Conservation (phyloP, 1,140 invertebrate species). For the Drosophila auraria region DNA sequence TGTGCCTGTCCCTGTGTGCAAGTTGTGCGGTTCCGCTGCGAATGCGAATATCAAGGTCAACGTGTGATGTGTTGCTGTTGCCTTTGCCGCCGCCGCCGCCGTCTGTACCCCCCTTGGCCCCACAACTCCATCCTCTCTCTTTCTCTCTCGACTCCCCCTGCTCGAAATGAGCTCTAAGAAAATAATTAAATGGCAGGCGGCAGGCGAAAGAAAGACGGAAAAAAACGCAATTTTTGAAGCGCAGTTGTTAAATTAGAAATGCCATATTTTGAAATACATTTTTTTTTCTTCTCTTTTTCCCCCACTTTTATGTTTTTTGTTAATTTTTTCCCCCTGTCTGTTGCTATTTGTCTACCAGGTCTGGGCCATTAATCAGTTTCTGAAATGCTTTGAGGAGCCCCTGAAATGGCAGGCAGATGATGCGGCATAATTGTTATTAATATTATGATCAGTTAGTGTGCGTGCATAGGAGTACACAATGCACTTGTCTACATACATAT, state of each 20-base stretch:
- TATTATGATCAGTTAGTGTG: conserved; percentile 10
- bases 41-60: conserved; percentile 85
- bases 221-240: conserved; percentile 75
- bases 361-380: conserved; percentile 48
- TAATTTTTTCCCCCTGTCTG: conserved; percentile 18
- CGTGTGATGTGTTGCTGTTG: conserved; percentile 68
- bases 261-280: conserved; percentile 68
- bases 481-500: neutral
- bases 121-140: conserved; percentile 5
- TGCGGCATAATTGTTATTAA: conserved; percentile 42
- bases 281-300: neutral
- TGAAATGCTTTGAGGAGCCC: conserved; percentile 38
- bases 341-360: conserved; percentile 30
- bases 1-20: conserved; percentile 17
- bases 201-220: conserved; percentile 45
- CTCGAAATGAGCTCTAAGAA: conserved; percentile 70
- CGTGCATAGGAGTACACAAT: conserved; percentile 2
- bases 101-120: conserved; percentile 10
- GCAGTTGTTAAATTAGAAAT: conserved; percentile 79
- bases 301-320: conserved; percentile 8
- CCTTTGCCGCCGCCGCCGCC: conserved; percentile 14
- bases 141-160: neutral
- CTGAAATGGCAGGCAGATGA: conserved; percentile 37
- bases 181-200: conserved; percentile 75
- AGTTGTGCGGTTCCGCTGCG: conserved; percentile 77